These are phyloP conservation scores for Harpalus rubripes DNA, from an alignment of 2,888 invertebrate genomes.

Conservation along the genomic window DNA sequence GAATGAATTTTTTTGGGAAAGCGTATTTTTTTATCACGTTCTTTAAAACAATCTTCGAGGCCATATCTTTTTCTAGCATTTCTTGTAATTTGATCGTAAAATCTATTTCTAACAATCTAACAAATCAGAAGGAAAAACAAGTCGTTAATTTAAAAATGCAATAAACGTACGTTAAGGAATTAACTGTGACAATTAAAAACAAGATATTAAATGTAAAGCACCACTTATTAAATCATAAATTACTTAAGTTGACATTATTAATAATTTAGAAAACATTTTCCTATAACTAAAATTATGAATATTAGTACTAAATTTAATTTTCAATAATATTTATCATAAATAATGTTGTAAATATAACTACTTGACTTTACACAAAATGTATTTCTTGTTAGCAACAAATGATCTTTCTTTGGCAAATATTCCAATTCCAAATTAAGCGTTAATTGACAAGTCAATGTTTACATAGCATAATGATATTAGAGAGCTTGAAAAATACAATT, in stretches of 20 bases:
- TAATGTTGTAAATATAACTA: neutral
- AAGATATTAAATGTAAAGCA: neutral
- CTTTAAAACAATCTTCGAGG: neutral
- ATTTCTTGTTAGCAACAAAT: constrained; percentile 11
- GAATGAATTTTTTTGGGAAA: neutral
- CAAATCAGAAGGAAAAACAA: constrained; percentile 13
- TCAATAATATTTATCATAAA: no score
- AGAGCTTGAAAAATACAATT: constrained; percentile 38
- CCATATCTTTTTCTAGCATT: neutral
- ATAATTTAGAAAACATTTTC: neutral
- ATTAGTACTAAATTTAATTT: neutral
- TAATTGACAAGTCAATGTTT: constrained; percentile 58
- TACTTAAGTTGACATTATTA: neutral
- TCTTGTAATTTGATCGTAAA: constrained; percentile 29
- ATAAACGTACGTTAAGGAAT: constrained; percentile 7
- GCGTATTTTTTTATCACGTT: neutral
- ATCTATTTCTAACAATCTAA: constrained; percentile 17
- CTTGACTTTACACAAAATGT: constrained; percentile 3
- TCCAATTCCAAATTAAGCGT: constrained; percentile 50
- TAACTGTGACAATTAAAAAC: constrained; percentile 23
- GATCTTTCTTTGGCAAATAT: constrained; percentile 20
- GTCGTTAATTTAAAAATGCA: constrained; percentile 31
- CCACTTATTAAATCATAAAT: neutral
- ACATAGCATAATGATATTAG: constrained; percentile 48
- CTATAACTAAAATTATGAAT: neutral